Conservation (phyloP, 2,113 vertebrate genomes). For the Eupsittula cactorum region DNA sequence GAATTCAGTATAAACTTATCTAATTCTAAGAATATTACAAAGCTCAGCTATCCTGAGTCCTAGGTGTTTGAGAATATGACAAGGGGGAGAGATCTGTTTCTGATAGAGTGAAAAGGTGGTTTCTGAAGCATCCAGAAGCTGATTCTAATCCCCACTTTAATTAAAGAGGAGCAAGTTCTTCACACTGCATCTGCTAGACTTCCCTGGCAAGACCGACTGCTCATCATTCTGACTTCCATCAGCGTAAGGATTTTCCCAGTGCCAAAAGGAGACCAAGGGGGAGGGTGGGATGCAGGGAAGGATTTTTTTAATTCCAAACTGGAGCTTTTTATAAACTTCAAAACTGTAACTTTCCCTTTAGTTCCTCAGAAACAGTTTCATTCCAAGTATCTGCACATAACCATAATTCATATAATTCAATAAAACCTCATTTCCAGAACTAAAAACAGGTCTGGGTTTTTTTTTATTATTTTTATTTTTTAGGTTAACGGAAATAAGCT, state of each 20-base stretch:
- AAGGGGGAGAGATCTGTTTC: neutral
- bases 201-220: neutral
- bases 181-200: slow-evolving; percentile 13
- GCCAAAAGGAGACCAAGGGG: slow-evolving; percentile 27
- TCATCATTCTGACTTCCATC: neutral
- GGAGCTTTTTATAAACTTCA: slow-evolving; percentile 40
- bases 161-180: slow-evolving; percentile 51
- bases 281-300: neutral
- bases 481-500: neutral
- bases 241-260: neutral
- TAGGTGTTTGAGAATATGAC: neutral
- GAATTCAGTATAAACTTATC: neutral
- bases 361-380: neutral
- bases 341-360: neutral
- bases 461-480: neutral
- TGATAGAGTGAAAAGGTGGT: neutral
- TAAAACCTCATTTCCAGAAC: slow-evolving; percentile 45
- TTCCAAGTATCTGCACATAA: slow-evolving; percentile 20
- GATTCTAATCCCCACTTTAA: slow-evolving; percentile 32
- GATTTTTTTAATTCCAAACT: slow-evolving; percentile 12
- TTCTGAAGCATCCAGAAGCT: slow-evolving; percentile 8
- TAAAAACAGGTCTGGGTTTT: neutral
- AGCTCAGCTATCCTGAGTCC: neutral
- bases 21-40: neutral
- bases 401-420: slow-evolving; percentile 39